These are phyloP conservation scores for Falco novaeseelandiae DNA, from an alignment of 2,797 vertebrate species.

Conservation along the genomic window DNA sequence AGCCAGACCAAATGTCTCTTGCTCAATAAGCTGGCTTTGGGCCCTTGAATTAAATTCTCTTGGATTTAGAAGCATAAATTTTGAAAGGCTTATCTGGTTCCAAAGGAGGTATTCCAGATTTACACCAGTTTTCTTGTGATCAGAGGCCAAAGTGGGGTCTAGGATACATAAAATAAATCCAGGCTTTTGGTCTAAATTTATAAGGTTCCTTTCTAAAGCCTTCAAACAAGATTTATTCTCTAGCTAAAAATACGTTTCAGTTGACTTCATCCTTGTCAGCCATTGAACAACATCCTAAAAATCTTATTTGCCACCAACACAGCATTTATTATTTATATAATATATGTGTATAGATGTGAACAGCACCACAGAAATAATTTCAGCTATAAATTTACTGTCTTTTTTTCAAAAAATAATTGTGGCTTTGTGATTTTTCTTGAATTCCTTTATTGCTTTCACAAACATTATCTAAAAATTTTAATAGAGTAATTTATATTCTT, in stretches of 20 bases:
- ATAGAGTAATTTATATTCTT: neutral
- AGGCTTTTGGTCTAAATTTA: conserved; percentile 20
- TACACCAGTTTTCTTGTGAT: conserved; percentile 20
- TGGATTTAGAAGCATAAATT: neutral
- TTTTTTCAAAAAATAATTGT: neutral
- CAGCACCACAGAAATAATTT: neutral
- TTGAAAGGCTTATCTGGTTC: neutral
- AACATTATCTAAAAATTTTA: neutral
- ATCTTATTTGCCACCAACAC: neutral
- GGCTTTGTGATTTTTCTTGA: neutral
- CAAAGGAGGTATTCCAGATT: neutral
- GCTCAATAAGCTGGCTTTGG: neutral
- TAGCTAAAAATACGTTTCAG: neutral
- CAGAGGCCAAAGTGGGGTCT: neutral
- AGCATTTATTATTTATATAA: neutral
- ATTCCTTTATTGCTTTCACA: neutral
- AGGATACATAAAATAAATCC: neutral
- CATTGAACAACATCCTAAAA: neutral
- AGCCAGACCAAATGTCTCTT: conserved; percentile 39
- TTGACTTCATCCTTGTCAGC: neutral
- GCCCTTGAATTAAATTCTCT: neutral
- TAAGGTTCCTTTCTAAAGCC: conserved; percentile 1
- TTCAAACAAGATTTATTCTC: conserved; percentile 10
- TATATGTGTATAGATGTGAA: neutral
- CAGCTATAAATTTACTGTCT: neutral